Evolutionary conservation across 2,888 invertebrate species (phyloP), one percentile per base, ranked within the genome.

Genomic region (Melieria picta): DNA sequence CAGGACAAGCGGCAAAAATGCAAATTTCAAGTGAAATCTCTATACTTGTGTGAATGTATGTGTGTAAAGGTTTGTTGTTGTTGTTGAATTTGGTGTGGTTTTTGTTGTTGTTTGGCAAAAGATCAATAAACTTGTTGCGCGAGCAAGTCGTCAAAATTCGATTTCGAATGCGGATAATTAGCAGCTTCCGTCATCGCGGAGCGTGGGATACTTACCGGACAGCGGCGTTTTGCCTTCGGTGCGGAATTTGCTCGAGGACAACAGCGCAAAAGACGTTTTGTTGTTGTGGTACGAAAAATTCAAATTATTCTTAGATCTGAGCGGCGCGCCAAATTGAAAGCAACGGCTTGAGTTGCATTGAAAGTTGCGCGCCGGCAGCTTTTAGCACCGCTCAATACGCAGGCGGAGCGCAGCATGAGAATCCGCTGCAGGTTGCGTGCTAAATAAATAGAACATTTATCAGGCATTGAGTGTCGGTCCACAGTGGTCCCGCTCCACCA

Each of bases 391-490:
- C 16, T 16, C 1, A 16, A 16, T 16, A 16, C 30, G 30, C 30
- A 30, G 30, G 3, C 30, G 30, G 30, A 30, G 30, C 30, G 30
- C 30, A 30, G 30, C 30, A 30, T 30, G 30, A 30, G 30, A 30
- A 30, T 30, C 30, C 30, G 30, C 76, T 74, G 57, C 71, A 62
- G 73, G 73, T 64, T 71, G 65, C 13, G 65, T 70, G 64, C 77
- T 79, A 79, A 78, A 77, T 77, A 79, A 79, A 79, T 78, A 79
- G 79, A 79, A 78, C 79, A 79, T 79, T 79, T 79, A 79, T 79
- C 79, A 79, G 78, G 50, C 74, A 75, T 52, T 61, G 45, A 67
- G 60, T 60, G 60, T 50, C 7, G 6, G 48, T 42, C 47, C 30
- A 4, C n/a, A 42, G 11, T n/a, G 42, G 11, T 42, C 11, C 50